Evolutionary conservation across 2,888 invertebrate species (phyloP).

Genomic region (Latrodectus elegans): DNA sequence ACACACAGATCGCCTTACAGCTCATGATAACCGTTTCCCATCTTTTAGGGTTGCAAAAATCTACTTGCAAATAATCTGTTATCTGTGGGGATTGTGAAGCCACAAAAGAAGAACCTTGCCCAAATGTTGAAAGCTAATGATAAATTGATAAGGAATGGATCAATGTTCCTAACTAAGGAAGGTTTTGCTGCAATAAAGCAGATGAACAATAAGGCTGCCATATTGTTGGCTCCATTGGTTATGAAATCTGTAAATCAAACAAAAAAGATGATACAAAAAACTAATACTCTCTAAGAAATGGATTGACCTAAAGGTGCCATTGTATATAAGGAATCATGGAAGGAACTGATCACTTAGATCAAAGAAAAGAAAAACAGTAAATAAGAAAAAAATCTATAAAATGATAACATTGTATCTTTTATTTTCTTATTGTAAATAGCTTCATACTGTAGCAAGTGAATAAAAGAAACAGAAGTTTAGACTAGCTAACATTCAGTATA

Average conservation of each 20-base stretch:
- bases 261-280: constrained; percentile 15
- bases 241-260: constrained; percentile 1
- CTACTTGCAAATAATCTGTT: not conserved
- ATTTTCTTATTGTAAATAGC: constrained; percentile 9
- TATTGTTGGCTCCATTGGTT: constrained; percentile 2
- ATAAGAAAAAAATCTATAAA: constrained; percentile 24
- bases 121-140: no score
- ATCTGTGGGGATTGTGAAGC: not conserved
- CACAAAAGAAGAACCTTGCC: constrained; percentile 12
- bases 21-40: constrained; percentile 9
- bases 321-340: not conserved
- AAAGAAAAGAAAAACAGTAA: not conserved
- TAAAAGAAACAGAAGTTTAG: constrained; percentile 27
- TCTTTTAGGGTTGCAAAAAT: constrained; percentile 27
- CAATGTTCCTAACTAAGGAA: no score
- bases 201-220: not conserved
- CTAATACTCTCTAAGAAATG: no score
- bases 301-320: constrained; percentile 2
- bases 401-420: constrained; percentile 14
- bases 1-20: constrained; percentile 1
- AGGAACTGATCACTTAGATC: constrained; percentile 4
- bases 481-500: constrained; percentile 25
- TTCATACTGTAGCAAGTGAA: not conserved
- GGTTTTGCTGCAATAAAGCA: no score
- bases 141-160: no score